phyloP scores from a whole-genome alignment of 2,888 invertebrate species.

The Anodontia alba region DNA sequence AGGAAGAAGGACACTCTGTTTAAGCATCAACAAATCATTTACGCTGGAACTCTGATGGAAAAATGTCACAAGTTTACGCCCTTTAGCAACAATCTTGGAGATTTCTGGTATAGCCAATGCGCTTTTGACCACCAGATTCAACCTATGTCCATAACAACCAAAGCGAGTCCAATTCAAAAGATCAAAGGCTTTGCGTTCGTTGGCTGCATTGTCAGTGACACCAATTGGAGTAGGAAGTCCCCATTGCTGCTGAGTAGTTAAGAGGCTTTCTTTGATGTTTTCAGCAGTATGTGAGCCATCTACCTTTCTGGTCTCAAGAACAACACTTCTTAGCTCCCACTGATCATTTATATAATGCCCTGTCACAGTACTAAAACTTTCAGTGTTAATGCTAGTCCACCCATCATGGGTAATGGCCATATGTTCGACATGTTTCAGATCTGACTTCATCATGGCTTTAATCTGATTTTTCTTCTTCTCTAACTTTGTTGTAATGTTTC shows the following conservation, averaged over 20 bases:
- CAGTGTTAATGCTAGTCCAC: constrained; percentile 36
- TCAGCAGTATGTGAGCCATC: too few relatives aligned
- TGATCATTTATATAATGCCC: constrained; percentile 33
- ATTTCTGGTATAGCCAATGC: constrained; percentile 15
- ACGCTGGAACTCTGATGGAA: constrained; percentile 42
- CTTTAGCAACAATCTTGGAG: constrained; percentile 23
- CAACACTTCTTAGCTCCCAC: constrained; percentile 26
- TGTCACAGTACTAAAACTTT: constrained; percentile 37
- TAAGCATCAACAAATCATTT: constrained; percentile 26
- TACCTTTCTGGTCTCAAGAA: constrained; percentile 18
- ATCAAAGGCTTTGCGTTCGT: constrained; percentile 34
- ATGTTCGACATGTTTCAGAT: background rate
- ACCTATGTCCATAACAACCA: constrained; percentile 54
- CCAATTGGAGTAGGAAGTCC: too few relatives aligned
- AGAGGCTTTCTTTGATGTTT: constrained; percentile 27
- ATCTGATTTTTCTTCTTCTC: constrained; percentile 1
- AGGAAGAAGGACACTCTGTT: constrained; percentile 29
- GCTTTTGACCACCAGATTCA: constrained; percentile 51
- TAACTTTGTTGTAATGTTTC: background rate
- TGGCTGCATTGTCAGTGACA: constrained; percentile 23
- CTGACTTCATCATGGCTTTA: background rate
- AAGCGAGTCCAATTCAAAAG: constrained; percentile 40
- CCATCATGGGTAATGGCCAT: constrained; percentile 31
- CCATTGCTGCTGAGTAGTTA: background rate
- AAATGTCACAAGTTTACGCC: constrained; percentile 31